Conservation (phyloP, 2,888 invertebrate species). For the Carcina quercana region DNA sequence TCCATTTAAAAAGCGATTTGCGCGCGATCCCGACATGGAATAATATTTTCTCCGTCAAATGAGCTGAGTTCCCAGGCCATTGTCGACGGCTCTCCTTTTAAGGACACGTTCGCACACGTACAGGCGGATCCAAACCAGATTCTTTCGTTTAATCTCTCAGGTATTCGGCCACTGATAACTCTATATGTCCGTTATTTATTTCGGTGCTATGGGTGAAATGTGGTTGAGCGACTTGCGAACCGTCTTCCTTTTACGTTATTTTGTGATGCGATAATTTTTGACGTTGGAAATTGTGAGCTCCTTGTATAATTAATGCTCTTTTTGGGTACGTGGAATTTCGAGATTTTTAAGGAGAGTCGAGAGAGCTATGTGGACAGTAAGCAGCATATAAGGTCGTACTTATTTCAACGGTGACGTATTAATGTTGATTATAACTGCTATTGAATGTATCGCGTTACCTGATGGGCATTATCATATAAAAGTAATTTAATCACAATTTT, state of each 20-base stretch:
- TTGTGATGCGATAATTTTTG: constrained; percentile 5
- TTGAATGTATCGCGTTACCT: no score
- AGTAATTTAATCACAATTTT: no score
- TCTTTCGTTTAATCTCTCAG: constrained; percentile 29
- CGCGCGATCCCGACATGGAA: constrained; percentile 41
- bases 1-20: constrained; percentile 62
- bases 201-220: constrained; percentile 2
- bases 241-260: constrained; percentile 10
- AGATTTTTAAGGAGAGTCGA: no score
- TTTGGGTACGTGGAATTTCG: no score
- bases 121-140: constrained; percentile 59
- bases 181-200: constrained; percentile 15
- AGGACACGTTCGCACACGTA: constrained; percentile 38
- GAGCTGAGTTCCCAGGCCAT: constrained; percentile 70
- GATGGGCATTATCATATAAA: no score
- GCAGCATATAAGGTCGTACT: no score
- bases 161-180: constrained; percentile 15
- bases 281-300: constrained; percentile 1
- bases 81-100: constrained; percentile 64
- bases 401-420: no score
- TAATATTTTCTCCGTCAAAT: constrained; percentile 69
- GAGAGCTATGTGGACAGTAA: no score
- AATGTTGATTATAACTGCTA: no score
- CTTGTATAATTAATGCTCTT: constrained; percentile 3
- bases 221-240: constrained; percentile 2